Base-by-base conservation (phyloP, 2,888 invertebrate genomes). In the Sarcophaga rosellei region DNA sequence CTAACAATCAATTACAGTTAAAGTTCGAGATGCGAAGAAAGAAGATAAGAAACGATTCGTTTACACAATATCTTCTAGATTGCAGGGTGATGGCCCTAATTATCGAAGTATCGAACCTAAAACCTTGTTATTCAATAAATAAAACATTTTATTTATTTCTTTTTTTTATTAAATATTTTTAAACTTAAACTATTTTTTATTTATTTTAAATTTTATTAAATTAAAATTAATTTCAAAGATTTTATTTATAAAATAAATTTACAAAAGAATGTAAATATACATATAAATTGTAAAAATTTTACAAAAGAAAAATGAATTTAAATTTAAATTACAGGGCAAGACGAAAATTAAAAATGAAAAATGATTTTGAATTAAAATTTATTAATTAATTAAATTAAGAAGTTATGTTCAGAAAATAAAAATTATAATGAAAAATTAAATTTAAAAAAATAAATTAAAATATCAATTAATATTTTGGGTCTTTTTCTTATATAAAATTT, bases 181-280 rank as follows among this genome's bases (percentile, higher is more conserved):
- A 59, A 70, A 72, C 62, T 81, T 81, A 75, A 75, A 53, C 20
- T 62, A 62, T 17, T 74, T 44, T 68, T 75, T 79, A n/a, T 35
- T 59, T 63, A 45, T 68, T 45, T 20, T 53, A 68, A 70, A 62
- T 35, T 35, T 35, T 10, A 35, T 35, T 35, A 35, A 35, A 35
- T 35, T 35, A 10, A 2, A 66, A 53, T 69, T 53, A 62, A 66
- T 62, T 75, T 75, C 25, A 81, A 62, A 8, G 10, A 35, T 61
- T 74, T 75, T 66, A 44, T 75, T 53, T 75, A 75, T 66, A 65
- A 75, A 66, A 23, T 63, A 63, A 69, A 44, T 66, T 74, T 65
- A 68, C 66, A 66, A 47, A 61, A 25, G 12, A 80, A 47, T 66
- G 44, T 81, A 75, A 81, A 57, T 63, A 66, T 53, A 53, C 53